phyloP scores from a whole-genome alignment of 2,113 vertebrate genomes.

The Phycodurus eques region DNA sequence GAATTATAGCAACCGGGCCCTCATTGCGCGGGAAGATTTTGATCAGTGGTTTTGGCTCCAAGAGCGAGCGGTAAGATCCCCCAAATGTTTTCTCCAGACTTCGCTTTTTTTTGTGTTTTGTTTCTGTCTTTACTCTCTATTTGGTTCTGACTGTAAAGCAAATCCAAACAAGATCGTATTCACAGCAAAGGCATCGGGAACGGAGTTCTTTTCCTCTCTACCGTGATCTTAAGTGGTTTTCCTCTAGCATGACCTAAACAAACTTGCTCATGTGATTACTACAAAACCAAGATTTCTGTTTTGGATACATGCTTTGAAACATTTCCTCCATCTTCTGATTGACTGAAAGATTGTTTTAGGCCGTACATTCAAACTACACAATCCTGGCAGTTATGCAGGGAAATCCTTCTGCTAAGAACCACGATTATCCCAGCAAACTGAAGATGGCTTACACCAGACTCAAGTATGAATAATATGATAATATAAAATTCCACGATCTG shows the following conservation, averaged over 20 bases:
- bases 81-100: slow-evolving; percentile 40
- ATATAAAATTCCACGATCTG: no score
- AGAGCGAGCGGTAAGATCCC: slow-evolving; percentile 26
- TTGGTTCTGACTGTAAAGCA: slow-evolving; percentile 47
- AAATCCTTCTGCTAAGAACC: slow-evolving; percentile 39
- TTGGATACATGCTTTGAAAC: slow-evolving; percentile 14
- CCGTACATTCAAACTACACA: slow-evolving; percentile 30
- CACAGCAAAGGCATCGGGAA: slow-evolving; percentile 28
- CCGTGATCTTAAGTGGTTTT: slow-evolving; percentile 6
- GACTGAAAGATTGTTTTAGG: slow-evolving; percentile 28
- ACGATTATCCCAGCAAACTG: slow-evolving; percentile 12
- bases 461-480: neutral
- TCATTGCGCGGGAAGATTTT: slow-evolving; percentile 70
- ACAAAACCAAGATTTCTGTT: slow-evolving; percentile 15
- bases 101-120: slow-evolving; percentile 45
- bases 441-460: slow-evolving; percentile 19
- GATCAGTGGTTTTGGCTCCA: slow-evolving; percentile 73
- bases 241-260: slow-evolving; percentile 21
- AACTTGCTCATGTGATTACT: slow-evolving; percentile 21
- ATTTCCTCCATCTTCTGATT: slow-evolving; percentile 12
- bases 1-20: slow-evolving; percentile 64
- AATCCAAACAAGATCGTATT: slow-evolving; percentile 38
- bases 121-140: slow-evolving; percentile 50
- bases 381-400: slow-evolving; percentile 17
- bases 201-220: slow-evolving; percentile 18